These are phyloP conservation scores for Diabrotica balteata DNA, from an alignment of 2,888 invertebrate genomes.

Conservation along the genomic window DNA sequence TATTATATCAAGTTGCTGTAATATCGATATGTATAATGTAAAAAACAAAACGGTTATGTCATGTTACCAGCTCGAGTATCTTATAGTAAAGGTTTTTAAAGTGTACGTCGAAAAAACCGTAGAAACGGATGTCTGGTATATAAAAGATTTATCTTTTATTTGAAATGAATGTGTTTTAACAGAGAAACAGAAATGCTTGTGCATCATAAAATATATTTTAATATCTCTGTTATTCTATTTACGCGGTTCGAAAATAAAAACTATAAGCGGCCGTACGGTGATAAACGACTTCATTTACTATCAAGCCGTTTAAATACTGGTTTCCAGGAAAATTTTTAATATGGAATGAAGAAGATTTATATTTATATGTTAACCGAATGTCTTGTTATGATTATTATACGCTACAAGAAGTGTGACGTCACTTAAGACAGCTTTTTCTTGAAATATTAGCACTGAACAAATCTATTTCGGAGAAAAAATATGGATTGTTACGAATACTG, in stretches of 20 bases:
- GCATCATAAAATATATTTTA: slow-evolving; percentile 44
- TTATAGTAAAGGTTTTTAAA: slow-evolving; percentile 23
- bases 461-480: too few species aligned
- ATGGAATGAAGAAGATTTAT: too few species aligned
- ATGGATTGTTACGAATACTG: too few species aligned
- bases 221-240: slow-evolving; percentile 45
- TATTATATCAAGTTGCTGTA: too few species aligned
- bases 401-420: too few species aligned
- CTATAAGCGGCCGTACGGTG: slow-evolving; percentile 3
- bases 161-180: slow-evolving; percentile 42
- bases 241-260: slow-evolving; percentile 38
- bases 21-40: not conserved
- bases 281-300: slow-evolving; percentile 4
- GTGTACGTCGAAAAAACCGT: slow-evolving; percentile 37
- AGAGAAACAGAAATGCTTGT: slow-evolving; percentile 43
- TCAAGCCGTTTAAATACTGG: not conserved
- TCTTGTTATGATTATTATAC: too few species aligned
- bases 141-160: slow-evolving; percentile 41
- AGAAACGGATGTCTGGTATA: slow-evolving; percentile 41
- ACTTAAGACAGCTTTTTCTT: too few species aligned
- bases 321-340: not conserved
- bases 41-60: not conserved
- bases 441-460: too few species aligned
- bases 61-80: not conserved
- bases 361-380: too few species aligned